Evolutionary conservation across 1,140 invertebrate species (phyloP), one percentile per base, ranked within the genome.

Genomic region (Atta texana): DNA sequence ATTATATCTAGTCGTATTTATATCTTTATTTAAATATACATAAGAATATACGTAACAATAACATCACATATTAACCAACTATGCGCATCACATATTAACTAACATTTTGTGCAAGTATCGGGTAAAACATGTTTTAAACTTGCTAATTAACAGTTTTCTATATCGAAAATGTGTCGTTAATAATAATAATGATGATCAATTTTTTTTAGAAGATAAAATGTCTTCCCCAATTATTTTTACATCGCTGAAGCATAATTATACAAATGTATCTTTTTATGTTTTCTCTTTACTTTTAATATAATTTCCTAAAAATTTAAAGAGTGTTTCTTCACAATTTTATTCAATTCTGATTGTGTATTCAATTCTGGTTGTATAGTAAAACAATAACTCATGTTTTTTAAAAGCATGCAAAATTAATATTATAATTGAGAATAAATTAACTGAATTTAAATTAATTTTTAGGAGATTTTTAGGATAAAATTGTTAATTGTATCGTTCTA

Each of bases 81-180:
- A 61, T 49, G 39, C 28, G 55, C 39, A n/a, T n/a, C n/a, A 63
- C 18, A 84, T 51, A 84, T 84, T 84, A 84, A 14, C 55, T 24
- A 39, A 74, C 7, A 61, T 74, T 61, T 53, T 28, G 80, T 84
- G 80, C 74, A 84, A 84, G 55, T 72, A 57, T 61, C 55, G n/a
- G 21, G 34, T 63, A 75, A 84, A 84, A 74, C 18, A 49, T 34
- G 24, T 82, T 31, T 72, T 28, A 72, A 82, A 74, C 12, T 18
- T 16, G 39, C 55, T 51, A 57, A 61, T 4, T 49, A 66, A 51
- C 55, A 12, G 69, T 24, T 61, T 63, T 75, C 39, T 61, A 34
- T 21, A n/a, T 3, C 39, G 3, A 44, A 59, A 7, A 31, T 49
- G 8, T 81, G 21, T 24, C 39, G 28, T 8, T 49, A 63, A 84